Conservation (phyloP, 2,888 invertebrate genomes). For the Leucozona laternaria region DNA sequence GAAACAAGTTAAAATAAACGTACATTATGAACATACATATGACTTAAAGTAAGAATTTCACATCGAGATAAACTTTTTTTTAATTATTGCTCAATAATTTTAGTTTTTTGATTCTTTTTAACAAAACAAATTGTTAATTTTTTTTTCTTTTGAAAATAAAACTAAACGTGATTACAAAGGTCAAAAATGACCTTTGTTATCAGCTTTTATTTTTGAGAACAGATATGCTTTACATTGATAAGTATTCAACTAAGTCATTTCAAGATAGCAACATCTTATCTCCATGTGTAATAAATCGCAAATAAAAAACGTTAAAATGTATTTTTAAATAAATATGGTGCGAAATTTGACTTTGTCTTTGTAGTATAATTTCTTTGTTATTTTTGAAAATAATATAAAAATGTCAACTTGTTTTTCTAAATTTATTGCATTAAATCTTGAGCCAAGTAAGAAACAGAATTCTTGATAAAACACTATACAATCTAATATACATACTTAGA, state of each 20-base stretch:
- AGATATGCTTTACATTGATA: constrained; percentile 8
- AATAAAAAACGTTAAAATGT: neutral
- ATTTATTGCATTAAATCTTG: no score
- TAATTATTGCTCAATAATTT: neutral
- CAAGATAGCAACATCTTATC: constrained; percentile 4
- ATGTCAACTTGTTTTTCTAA: no score
- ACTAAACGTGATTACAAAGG: neutral
- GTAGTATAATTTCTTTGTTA: no score
- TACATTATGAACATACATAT: neutral
- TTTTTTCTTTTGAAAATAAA: neutral
- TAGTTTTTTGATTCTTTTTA: neutral
- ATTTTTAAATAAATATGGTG: no score
- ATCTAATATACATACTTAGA: no score
- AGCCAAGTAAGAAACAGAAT: no score
- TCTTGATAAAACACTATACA: no score
- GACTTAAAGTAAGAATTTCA: neutral
- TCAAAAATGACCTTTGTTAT: constrained; percentile 19
- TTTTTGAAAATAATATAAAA: no score
- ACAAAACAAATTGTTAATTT: neutral
- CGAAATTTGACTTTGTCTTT: neutral
- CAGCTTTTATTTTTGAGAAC: neutral
- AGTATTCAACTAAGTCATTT: neutral
- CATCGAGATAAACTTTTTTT: neutral
- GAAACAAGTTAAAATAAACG: neutral
- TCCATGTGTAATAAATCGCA: neutral